Evolutionary conservation across 2,888 invertebrate species (phyloP).

Genomic region (Chaitophorus viminalis): DNA sequence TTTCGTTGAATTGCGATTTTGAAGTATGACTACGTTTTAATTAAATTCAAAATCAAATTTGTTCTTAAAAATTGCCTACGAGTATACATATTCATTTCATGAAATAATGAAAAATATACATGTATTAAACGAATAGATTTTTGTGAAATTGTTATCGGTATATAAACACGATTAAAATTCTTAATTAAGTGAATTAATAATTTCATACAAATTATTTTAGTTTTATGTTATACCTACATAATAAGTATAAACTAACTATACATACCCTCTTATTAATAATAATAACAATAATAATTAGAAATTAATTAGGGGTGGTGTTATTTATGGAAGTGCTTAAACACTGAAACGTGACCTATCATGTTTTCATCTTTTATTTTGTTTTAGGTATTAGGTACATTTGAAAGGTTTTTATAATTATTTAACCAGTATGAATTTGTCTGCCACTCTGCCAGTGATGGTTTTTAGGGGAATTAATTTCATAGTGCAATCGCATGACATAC

Average conservation of each 20-base stretch:
- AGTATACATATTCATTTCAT: not conserved
- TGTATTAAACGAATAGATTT: not conserved
- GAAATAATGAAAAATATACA: not conserved
- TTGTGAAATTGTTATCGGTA: slow-evolving; percentile 3
- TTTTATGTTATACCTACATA: slow-evolving; percentile 12
- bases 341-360: slow-evolving; percentile 47
- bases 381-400: slow-evolving; percentile 20
- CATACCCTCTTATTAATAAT: not conserved
- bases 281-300: slow-evolving; percentile 19
- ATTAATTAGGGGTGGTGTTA: slow-evolving; percentile 23
- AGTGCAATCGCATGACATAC: slow-evolving; percentile 8
- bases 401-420: slow-evolving; percentile 45
- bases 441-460: not conserved
- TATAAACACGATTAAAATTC: not conserved
- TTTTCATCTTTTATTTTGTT: slow-evolving; percentile 16
- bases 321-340: slow-evolving; percentile 25
- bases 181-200: slow-evolving; percentile 10
- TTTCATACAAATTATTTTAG: slow-evolving; percentile 11
- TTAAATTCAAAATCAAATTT: not conserved
- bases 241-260: slow-evolving; percentile 21
- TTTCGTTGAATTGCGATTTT: not conserved
- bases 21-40: not conserved
- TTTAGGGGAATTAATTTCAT: not conserved
- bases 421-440: not conserved
- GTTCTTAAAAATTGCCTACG: not conserved